Conservation (phyloP, 2,888 invertebrate species). For the Camptogramma bilineatum region DNA sequence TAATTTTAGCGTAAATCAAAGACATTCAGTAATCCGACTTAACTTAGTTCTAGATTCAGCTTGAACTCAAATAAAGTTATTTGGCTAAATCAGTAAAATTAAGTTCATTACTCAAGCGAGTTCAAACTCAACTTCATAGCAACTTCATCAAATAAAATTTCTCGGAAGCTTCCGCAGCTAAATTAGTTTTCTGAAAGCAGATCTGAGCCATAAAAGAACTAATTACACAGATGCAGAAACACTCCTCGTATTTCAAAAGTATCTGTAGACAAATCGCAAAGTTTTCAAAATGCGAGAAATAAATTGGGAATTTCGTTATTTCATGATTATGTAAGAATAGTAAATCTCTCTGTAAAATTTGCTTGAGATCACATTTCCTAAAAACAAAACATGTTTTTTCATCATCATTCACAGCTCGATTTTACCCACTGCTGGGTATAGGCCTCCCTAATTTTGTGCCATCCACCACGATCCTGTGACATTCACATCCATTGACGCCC, state of each 20-base stretch:
- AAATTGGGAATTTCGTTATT: too few species aligned
- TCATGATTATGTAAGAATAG: too few species aligned
- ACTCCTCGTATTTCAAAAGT: slow-evolving; percentile 1
- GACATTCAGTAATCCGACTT: neutral
- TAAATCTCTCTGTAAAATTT: too few species aligned
- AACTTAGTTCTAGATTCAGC: neutral
- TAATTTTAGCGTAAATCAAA: slow-evolving; percentile 1
- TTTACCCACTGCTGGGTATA: too few species aligned
- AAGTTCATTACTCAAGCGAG: neutral
- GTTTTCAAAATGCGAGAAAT: too few species aligned
- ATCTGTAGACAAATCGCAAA: slow-evolving; percentile 15
- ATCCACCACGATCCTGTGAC: too few species aligned
- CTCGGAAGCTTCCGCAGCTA: slow-evolving; percentile 26
- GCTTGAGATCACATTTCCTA: too few species aligned
- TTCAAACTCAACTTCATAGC: slow-evolving; percentile 8
- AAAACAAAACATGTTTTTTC: too few species aligned
- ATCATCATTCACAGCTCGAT: too few species aligned
- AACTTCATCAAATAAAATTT: slow-evolving; percentile 20
- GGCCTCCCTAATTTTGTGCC: too few species aligned
- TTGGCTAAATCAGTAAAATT: neutral
- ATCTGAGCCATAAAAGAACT: slow-evolving; percentile 27
- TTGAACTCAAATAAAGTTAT: neutral
- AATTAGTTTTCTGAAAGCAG: slow-evolving; percentile 26
- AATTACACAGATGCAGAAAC: slow-evolving; percentile 18
- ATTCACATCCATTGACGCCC: too few species aligned